phyloP scores from a whole-genome alignment of 2,113 vertebrate genomes.

The Spizaetus ornatus region DNA sequence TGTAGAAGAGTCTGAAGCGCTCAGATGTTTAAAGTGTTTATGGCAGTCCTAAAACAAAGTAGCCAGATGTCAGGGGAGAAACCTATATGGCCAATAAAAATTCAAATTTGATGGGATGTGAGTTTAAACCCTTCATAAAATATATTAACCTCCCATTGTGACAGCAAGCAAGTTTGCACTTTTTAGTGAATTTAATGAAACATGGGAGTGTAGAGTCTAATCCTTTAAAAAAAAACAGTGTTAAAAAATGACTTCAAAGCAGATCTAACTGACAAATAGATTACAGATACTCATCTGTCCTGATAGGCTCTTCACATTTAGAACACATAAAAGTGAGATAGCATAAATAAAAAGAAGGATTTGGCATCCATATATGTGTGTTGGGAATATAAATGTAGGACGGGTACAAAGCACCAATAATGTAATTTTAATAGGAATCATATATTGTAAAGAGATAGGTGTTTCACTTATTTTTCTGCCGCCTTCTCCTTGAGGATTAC shows the following conservation, averaged over 20 bases:
- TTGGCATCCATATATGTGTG: background rate
- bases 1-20: background rate
- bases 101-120: background rate
- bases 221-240: background rate
- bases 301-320: background rate
- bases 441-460: background rate
- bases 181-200: background rate
- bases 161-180: background rate
- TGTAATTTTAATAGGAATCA: background rate
- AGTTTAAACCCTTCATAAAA: background rate
- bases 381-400: background rate
- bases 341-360: background rate
- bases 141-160: background rate
- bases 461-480: background rate
- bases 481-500: background rate
- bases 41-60: background rate
- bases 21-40: background rate
- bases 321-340: background rate
- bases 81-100: background rate
- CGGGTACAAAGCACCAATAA: background rate
- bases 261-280: background rate
- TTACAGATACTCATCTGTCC: background rate
- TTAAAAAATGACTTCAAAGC: background rate
- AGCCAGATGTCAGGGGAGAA: background rate
- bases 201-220: background rate